Percentiles rank a stretch among this genome's conserved stretches.
Conservation (phyloP, 2,113 vertebrate genomes). For the Meleagris gallopavo region DNA sequence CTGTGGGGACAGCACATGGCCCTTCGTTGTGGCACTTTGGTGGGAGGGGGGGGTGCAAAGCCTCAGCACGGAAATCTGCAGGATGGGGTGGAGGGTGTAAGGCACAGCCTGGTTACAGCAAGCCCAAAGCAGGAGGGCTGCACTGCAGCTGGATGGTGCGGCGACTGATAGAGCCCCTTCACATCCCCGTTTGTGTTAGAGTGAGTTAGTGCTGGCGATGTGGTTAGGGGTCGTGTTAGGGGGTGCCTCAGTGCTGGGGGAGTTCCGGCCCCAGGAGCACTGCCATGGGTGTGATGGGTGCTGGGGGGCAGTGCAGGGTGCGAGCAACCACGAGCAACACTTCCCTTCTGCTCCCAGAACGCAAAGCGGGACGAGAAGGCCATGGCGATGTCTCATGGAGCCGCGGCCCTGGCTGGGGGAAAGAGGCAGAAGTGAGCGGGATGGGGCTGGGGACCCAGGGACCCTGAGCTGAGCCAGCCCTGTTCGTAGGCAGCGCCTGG, state of each 20-base stretch:
- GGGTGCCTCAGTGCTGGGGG: no score
- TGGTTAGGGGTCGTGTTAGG: no score
- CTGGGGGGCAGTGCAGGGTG: no score
- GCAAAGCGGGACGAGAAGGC: conserved; percentile 94
- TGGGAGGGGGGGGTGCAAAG: no score
- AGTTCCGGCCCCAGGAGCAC: no score
- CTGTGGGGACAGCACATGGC: not conserved
- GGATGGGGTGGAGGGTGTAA: not conserved
- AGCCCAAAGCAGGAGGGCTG: not conserved
- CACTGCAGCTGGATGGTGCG: not conserved
- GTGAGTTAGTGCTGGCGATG: not conserved
- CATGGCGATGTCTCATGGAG: conserved; percentile 82
- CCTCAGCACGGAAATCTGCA: no score
- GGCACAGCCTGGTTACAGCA: not conserved
- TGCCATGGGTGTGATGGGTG: no score
- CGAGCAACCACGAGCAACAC: conserved; percentile 71
- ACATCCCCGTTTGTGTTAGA: no score
- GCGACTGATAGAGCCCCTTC: not conserved
- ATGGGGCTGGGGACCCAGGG: not conserved
- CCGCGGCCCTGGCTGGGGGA: conserved; percentile 46
- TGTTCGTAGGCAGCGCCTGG: no score
- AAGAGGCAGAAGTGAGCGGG: not conserved
- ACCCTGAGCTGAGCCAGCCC: not conserved
- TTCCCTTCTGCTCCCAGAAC: conserved; percentile 97
- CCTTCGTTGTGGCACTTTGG: no score